Evolutionary conservation across 1,140 invertebrate genomes (phyloP).

Genomic region (Drosophila ercepeae): DNA sequence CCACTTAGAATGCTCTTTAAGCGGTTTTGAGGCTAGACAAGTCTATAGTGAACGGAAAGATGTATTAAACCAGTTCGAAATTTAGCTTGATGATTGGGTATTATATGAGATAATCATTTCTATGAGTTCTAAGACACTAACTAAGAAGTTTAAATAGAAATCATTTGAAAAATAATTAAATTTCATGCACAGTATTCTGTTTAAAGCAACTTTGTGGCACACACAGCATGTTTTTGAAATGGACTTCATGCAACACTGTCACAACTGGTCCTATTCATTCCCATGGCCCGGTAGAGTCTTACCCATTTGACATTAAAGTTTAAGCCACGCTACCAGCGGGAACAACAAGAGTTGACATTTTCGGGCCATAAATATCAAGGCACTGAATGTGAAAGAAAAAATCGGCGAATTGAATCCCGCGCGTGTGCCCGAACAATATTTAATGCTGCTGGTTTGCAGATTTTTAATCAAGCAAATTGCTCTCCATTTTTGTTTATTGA

Average conservation of each 20-base stretch:
- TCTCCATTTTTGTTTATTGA: conserved; percentile 9
- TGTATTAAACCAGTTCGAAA: too few species aligned
- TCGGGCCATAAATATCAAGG: conserved; percentile 27
- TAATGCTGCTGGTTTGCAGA: conserved; percentile 7
- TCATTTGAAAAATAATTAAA: background rate
- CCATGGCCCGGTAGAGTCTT: conserved; percentile 8
- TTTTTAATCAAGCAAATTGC: conserved; percentile 27
- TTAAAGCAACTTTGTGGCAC: background rate
- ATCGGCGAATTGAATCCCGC: conserved; percentile 16
- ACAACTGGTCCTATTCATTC: background rate
- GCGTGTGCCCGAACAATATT: conserved; percentile 15
- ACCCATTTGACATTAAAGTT: conserved; percentile 40
- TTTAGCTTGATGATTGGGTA: too few species aligned
- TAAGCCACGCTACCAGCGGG: conserved; percentile 14
- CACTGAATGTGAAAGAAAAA: conserved; percentile 28
- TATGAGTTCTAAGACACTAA: too few species aligned
- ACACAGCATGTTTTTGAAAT: background rate
- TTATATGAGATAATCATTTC: too few species aligned
- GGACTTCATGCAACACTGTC: background rate
- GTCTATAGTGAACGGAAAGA: background rate
- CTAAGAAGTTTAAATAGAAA: too few species aligned
- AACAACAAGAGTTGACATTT: conserved; percentile 46
- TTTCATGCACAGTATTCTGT: background rate
- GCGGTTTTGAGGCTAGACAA: background rate
- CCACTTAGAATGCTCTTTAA: background rate